These are phyloP conservation scores for Aepyceros melampus DNA, from an alignment of 2,113 vertebrate species.

Conservation along the genomic window DNA sequence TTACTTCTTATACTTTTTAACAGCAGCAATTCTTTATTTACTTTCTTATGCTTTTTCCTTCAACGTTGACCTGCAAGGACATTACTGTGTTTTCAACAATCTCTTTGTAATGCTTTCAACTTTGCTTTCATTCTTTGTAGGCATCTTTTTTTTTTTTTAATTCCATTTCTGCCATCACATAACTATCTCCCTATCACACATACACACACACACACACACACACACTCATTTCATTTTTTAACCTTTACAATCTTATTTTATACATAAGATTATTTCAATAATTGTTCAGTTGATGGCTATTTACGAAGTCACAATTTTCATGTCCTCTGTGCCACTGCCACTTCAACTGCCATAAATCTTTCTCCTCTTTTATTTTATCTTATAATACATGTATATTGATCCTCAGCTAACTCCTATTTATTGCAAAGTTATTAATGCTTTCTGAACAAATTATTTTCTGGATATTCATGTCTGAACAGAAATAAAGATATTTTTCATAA, in stretches of 20 bases:
- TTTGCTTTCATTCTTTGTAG: background rate
- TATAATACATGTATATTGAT: background rate
- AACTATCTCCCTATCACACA: rapidly evolving
- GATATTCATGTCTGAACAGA: background rate
- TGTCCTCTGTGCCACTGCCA: background rate
- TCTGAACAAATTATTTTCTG: background rate
- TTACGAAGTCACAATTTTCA: background rate
- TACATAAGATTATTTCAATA: background rate
- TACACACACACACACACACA: background rate
- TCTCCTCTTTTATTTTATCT: background rate
- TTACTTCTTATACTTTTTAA: background rate
- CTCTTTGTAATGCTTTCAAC: background rate
- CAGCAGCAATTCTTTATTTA: background rate
- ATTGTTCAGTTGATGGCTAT: background rate
- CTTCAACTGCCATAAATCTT: background rate
- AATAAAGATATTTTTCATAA: background rate
- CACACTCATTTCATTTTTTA: background rate
- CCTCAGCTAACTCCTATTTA: background rate
- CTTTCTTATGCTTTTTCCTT: background rate
- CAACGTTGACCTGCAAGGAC: background rate
- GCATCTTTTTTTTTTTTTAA: background rate
- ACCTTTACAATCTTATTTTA: background rate
- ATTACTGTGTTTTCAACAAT: background rate
- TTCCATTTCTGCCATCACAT: background rate
- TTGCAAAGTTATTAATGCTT: background rate